phyloP scores from a whole-genome alignment of 2,113 vertebrate species.

The Bettongia penicillata region DNA sequence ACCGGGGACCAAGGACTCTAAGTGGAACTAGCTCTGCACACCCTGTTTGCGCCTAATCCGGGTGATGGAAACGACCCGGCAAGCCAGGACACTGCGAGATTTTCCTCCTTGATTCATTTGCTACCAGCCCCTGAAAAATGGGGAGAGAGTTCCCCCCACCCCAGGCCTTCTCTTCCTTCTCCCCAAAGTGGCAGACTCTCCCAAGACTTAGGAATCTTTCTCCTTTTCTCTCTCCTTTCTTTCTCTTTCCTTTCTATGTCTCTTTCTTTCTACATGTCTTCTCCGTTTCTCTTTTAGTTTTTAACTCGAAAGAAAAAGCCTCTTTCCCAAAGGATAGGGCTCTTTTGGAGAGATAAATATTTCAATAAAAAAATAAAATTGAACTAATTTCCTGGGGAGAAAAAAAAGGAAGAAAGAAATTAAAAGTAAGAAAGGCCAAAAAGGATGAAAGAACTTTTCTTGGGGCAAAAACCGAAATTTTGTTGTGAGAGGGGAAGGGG shows the following conservation, averaged over 20 bases:
- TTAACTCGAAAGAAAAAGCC: conserved; percentile 35
- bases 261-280: neutral
- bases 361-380: conserved; percentile 5
- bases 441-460: neutral
- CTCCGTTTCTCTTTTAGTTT: neutral
- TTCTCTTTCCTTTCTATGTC: neutral
- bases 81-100: neutral
- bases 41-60: neutral
- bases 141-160: neutral
- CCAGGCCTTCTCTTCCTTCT: neutral
- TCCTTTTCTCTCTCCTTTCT: neutral
- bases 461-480: conserved; percentile 35
- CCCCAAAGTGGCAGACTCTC: neutral
- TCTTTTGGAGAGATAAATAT: neutral
- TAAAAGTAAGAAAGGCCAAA: neutral
- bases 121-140: neutral
- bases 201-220: neutral
- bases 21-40: neutral
- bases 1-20: neutral
- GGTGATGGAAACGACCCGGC: accelerated
- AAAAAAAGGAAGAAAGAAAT: neutral
- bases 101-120: neutral
- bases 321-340: neutral
- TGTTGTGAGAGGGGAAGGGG: neutral
- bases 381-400: neutral